These are phyloP conservation scores for Apomyelois bistriatella DNA, from an alignment of 2,888 invertebrate genomes.

Conservation along the genomic window DNA sequence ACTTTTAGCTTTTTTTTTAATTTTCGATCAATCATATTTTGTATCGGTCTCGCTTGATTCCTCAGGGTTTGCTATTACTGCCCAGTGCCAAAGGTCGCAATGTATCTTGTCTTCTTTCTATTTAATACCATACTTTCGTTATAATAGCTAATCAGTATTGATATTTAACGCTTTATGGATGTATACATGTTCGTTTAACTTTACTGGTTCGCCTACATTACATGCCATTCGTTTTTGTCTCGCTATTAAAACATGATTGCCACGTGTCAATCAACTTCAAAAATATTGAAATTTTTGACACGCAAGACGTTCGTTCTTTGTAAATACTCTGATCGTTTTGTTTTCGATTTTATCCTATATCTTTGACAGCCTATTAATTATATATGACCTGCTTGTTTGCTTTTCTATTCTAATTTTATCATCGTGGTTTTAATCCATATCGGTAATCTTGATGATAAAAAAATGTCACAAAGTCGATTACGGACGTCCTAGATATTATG, in stretches of 20 bases:
- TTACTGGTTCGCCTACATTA: slow-evolving; percentile 48
- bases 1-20: slow-evolving; percentile 21
- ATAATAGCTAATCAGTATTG: slow-evolving; percentile 10
- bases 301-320: slow-evolving; percentile 28
- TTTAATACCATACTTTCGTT: slow-evolving; percentile 9
- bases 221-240: slow-evolving; percentile 38
- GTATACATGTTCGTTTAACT: slow-evolving; percentile 1
- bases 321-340: slow-evolving; percentile 5
- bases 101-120: not conserved
- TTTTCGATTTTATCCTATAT: slow-evolving; percentile 31
- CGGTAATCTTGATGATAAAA: slow-evolving; percentile 5
- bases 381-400: slow-evolving; percentile 12
- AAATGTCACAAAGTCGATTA: slow-evolving; percentile 11
- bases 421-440: slow-evolving; percentile 7
- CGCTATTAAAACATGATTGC: slow-evolving; percentile 48
- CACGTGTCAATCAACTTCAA: slow-evolving; percentile 42
- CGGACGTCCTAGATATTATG: slow-evolving; percentile 12
- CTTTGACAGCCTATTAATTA: slow-evolving; percentile 38
- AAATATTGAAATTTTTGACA: slow-evolving; percentile 37
- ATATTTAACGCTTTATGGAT: slow-evolving; percentile 10
- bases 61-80: slow-evolving; percentile 1
- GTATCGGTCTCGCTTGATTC: not conserved
- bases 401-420: not conserved
- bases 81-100: slow-evolving; percentile 9
- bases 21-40: slow-evolving; percentile 9